Evolutionary conservation across 2,797 vertebrate genomes (phyloP), one percentile per base, ranked within the genome.

Genomic region (Urophycis tenuis): DNA sequence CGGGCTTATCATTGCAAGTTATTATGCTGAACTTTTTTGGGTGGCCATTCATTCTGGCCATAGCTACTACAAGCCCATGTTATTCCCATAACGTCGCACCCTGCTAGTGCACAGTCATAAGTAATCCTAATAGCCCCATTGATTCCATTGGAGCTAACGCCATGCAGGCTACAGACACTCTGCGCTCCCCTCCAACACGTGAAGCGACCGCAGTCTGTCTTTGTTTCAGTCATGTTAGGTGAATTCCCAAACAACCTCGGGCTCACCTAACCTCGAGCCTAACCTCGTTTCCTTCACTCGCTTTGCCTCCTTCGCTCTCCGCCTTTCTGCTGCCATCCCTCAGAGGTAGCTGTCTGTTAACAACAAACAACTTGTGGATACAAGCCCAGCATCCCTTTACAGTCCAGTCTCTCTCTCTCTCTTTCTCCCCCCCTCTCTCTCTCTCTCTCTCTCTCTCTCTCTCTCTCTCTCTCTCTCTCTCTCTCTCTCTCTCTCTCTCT

Each of bases 391-490:
- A 45, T 53, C 53, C n/a, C 22, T 53, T 74, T 19, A 75, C 5
- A 0, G 73, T 76, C 32, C 77, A 8, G 6, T 49, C 53, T 75
- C 60, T 75, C 74, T 67, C n/a, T 39, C 74, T 74, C 64, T 39
- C 29, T 30, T 77, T 49, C 69, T 71, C 1, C 19, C 69, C 33
- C 69, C 32, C 69, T 31, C 81, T 88, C 83, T 83, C 83, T 88
- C 73, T 87, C 69, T 71, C 1, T 33, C 69, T 71, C 69, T 71
- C 69, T 31, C 81, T 88, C 83, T 83, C 83, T 88, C 73, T 87
- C n/a, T n/a, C n/a, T 49, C 53, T 75, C 60, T 75, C 74, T 67
- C n/a, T 39, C 74, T 74, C 64, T 39, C 29, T 30, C 76, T 49
- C n/a, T 49, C 53, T 75, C 60, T 75, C 74, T 67, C n/a, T 39